Conservation (phyloP, 2,797 vertebrate genomes). For the Jordanella pulchra region DNA sequence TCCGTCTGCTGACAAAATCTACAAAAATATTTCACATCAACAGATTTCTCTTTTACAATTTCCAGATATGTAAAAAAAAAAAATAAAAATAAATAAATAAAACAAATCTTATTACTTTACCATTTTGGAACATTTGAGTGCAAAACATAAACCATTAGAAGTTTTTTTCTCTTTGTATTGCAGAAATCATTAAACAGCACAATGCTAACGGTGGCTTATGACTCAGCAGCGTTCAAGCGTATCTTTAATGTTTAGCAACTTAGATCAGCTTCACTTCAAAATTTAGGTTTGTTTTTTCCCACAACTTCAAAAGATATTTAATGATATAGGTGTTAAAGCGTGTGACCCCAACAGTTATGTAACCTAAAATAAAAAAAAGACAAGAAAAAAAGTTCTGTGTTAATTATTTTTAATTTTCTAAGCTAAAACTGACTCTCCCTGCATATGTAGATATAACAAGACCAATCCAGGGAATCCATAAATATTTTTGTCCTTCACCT, state of each 20-base stretch:
- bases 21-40: not conserved
- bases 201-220: not conserved
- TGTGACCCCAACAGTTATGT: not conserved
- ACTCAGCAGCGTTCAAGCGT: not conserved
- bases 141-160: not conserved
- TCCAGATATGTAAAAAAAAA: not conserved
- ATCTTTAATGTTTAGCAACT: not conserved
- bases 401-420: too few relatives aligned
- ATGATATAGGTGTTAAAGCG: not conserved
- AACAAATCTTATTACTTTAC: not conserved
- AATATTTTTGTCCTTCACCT: slow-evolving; percentile 4
- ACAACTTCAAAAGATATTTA: not conserved
- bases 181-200: not conserved
- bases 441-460: not conserved
- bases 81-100: too few relatives aligned
- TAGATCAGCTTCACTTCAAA: not conserved
- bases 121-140: not conserved
- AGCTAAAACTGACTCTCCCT: not conserved
- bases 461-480: not conserved
- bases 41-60: not conserved
- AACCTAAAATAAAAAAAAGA: not conserved
- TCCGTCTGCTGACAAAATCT: not conserved
- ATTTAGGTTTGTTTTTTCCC: too few relatives aligned
- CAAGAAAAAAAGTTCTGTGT: not conserved
- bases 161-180: not conserved